phyloP scores from a whole-genome alignment of 2,113 vertebrate species.

The Pachypanchax playfairii region DNA sequence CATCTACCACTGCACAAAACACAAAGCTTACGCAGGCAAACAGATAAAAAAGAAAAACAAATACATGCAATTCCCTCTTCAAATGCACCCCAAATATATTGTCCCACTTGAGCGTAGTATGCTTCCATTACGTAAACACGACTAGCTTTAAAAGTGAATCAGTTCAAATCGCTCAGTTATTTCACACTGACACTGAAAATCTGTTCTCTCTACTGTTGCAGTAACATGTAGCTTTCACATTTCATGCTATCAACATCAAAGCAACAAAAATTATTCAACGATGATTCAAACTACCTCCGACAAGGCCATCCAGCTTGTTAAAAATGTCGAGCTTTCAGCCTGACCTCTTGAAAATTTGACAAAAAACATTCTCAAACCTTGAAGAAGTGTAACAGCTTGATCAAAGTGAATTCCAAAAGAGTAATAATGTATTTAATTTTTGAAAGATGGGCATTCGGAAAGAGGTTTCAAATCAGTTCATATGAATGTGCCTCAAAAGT shows the following conservation, averaged over 20 bases:
- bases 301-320: slow-evolving; percentile 55
- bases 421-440: background rate
- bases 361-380: slow-evolving; percentile 39
- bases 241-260: slow-evolving; percentile 52
- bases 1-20: slow-evolving; percentile 44
- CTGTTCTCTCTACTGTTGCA: slow-evolving; percentile 50
- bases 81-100: slow-evolving; percentile 31
- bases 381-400: slow-evolving; percentile 23
- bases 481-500: slow-evolving; percentile 18
- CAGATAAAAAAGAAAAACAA: slow-evolving; percentile 22
- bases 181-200: slow-evolving; percentile 14
- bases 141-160: slow-evolving; percentile 17
- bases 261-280: slow-evolving; percentile 11
- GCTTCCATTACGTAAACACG: background rate
- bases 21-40: slow-evolving; percentile 40
- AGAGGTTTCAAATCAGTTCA: slow-evolving; percentile 31
- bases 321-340: slow-evolving; percentile 21
- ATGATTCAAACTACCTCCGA: slow-evolving; percentile 43
- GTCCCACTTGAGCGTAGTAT: slow-evolving; percentile 64
- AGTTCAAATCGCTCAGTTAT: background rate
- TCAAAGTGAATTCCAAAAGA: slow-evolving; percentile 38
- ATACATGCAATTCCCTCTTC: slow-evolving; percentile 59
- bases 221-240: slow-evolving; percentile 46
- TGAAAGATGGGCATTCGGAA: slow-evolving; percentile 26
- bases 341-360: slow-evolving; percentile 56